Percentiles rank a stretch among this genome's conserved stretches.
These are phyloP conservation scores for Drosophila buzzatii DNA, from an alignment of 2,888 invertebrate genomes.

Conservation along the genomic window DNA sequence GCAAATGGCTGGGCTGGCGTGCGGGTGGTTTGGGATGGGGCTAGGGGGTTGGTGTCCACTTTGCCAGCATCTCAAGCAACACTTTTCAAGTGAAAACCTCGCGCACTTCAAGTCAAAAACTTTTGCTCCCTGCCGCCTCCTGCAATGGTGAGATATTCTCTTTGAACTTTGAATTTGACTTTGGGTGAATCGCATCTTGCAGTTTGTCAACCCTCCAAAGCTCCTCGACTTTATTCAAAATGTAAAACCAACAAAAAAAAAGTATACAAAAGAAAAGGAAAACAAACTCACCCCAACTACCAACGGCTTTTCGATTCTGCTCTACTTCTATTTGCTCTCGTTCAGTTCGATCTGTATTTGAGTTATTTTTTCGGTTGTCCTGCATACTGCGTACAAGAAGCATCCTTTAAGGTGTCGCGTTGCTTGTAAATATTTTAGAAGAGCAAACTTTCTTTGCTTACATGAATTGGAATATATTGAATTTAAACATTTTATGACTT, in stretches of 20 bases:
- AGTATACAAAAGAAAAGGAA: slow-evolving; percentile 4
- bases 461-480: background rate
- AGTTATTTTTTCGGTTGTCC: slow-evolving; percentile 35
- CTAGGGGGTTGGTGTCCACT: slow-evolving; percentile 44
- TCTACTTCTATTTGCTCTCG: slow-evolving; percentile 56
- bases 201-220: slow-evolving; percentile 65
- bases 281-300: slow-evolving; percentile 47
- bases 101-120: slow-evolving; percentile 67
- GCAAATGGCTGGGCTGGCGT: slow-evolving; percentile 5
- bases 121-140: slow-evolving; percentile 34
- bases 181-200: slow-evolving; percentile 56
- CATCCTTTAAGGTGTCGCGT: slow-evolving; percentile 60
- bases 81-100: slow-evolving; percentile 66
- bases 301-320: background rate
- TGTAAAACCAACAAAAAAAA: slow-evolving; percentile 55
- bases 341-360: slow-evolving; percentile 73
- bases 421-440: slow-evolving; percentile 62
- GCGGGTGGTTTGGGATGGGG: slow-evolving; percentile 13
- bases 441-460: slow-evolving; percentile 34
- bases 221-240: slow-evolving; percentile 39
- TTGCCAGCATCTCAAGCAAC: slow-evolving; percentile 63
- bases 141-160: slow-evolving; percentile 29
- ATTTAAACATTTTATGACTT: background rate
- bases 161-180: slow-evolving; percentile 63
- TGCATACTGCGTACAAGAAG: slow-evolving; percentile 37